phyloP scores from a whole-genome alignment of 2,113 vertebrate species.

The Genyomyrus donnyi region DNA sequence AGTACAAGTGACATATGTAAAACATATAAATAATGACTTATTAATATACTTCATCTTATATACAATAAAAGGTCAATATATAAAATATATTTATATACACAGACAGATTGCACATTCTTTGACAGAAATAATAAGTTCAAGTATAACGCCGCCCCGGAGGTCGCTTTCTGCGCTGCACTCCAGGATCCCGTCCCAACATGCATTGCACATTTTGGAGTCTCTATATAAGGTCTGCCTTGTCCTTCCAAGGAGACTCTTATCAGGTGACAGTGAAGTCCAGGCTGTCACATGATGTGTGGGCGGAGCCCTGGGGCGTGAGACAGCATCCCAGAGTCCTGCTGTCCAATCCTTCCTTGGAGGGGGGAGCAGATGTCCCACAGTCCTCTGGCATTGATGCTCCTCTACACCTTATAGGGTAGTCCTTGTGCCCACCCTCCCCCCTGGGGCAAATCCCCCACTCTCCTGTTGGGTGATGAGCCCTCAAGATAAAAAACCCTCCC shows the following conservation, averaged over 20 bases:
- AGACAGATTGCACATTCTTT: slow-evolving; percentile 88
- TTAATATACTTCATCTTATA: slow-evolving; percentile 58
- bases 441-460: not conserved
- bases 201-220: slow-evolving; percentile 36
- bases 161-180: slow-evolving; percentile 56
- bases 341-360: not conserved
- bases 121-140: slow-evolving; percentile 86
- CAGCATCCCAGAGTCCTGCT: not conserved
- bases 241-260: slow-evolving; percentile 41
- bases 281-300: slow-evolving; percentile 33
- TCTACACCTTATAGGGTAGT: slow-evolving; percentile 38
- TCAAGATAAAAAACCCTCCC: not conserved
- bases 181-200: slow-evolving; percentile 45
- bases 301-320: not conserved
- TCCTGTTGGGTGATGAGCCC: not conserved
- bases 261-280: slow-evolving; percentile 49
- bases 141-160: slow-evolving; percentile 72
- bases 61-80: slow-evolving; percentile 60
- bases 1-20: slow-evolving; percentile 66
- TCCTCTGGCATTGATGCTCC: slow-evolving; percentile 21
- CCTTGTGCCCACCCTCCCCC: slow-evolving; percentile 26
- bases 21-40: slow-evolving; percentile 85
- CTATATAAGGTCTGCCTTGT: slow-evolving; percentile 32
- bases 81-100: slow-evolving; percentile 44
- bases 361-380: not conserved